Evolutionary conservation across 2,797 vertebrate genomes (phyloP).

Genomic region (Echeneis naucrates): DNA sequence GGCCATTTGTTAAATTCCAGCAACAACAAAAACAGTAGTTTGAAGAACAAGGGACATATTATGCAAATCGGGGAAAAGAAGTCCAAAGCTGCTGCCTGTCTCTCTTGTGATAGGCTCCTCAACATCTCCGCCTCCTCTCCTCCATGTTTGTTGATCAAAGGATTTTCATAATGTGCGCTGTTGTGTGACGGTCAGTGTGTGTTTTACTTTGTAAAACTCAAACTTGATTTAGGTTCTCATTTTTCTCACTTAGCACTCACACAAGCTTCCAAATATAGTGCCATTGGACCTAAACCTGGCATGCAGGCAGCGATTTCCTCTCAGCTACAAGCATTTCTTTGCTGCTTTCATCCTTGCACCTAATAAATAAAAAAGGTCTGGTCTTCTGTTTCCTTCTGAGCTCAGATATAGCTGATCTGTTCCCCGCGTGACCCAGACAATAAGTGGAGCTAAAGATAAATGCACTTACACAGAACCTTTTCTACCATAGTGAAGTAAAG

Average conservation of each 20-base stretch:
- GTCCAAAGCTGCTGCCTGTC: conserved; percentile 54
- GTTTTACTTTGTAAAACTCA: conserved; percentile 39
- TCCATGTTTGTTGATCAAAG: conserved; percentile 66
- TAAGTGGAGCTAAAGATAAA: conserved; percentile 10
- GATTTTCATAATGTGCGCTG: conserved; percentile 49
- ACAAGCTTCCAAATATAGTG: conserved; percentile 38
- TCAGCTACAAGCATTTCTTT: not conserved
- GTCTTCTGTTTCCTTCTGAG: conserved; percentile 5
- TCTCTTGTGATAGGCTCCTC: conserved; percentile 38
- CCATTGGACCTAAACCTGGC: conserved; percentile 39
- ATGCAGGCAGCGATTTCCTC: conserved; percentile 21
- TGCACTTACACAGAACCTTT: no score
- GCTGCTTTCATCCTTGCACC: not conserved
- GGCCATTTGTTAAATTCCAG: conserved; percentile 77
- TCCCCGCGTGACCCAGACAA: conserved; percentile 37
- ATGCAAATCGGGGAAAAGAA: conserved; percentile 68
- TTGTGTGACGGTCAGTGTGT: conserved; percentile 60
- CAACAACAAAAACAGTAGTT: conserved; percentile 75
- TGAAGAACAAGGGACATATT: conserved; percentile 70
- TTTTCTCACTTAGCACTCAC: conserved; percentile 67
- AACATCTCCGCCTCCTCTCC: conserved; percentile 36
- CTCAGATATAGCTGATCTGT: conserved; percentile 19
- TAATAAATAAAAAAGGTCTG: conserved; percentile 12
- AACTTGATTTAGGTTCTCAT: conserved; percentile 44
- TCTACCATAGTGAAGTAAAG: no score